Conservation (phyloP, 2,113 vertebrate species). For the Chamaetylas fuelleborni region DNA sequence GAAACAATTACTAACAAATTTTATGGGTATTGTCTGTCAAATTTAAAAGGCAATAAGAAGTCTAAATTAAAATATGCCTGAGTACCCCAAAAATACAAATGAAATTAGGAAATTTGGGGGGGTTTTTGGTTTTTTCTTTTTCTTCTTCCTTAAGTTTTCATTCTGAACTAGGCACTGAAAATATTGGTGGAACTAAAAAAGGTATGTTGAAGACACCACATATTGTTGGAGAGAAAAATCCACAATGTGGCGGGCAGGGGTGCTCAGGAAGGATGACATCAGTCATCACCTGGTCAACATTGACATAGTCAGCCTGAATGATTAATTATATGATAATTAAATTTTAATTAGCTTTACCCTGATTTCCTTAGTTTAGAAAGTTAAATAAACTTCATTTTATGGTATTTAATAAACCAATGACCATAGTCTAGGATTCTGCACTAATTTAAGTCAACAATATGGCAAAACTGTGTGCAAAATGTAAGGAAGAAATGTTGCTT, state of each 20-base stretch:
- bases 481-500: slow-evolving; percentile 64
- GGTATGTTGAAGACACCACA: background rate
- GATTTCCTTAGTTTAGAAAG: slow-evolving; percentile 78
- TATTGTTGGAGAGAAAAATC: background rate
- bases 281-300: slow-evolving; percentile 63
- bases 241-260: background rate
- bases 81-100: background rate
- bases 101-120: background rate
- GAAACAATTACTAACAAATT: slow-evolving; percentile 81
- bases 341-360: slow-evolving; percentile 76
- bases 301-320: slow-evolving; percentile 52
- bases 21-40: slow-evolving; percentile 78
- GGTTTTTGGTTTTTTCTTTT: background rate
- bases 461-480: slow-evolving; percentile 57
- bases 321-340: slow-evolving; percentile 76
- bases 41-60: slow-evolving; percentile 76
- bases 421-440: slow-evolving; percentile 58
- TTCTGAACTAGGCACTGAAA: background rate
- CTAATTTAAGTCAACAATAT: slow-evolving; percentile 71
- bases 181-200: background rate
- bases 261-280: slow-evolving; percentile 44
- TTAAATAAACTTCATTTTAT: slow-evolving; percentile 79
- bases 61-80: slow-evolving; percentile 69
- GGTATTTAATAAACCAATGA: slow-evolving; percentile 64
- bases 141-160: background rate